phyloP scores from a whole-genome alignment of 1,140 invertebrate species.

The Heliothis virescens region DNA sequence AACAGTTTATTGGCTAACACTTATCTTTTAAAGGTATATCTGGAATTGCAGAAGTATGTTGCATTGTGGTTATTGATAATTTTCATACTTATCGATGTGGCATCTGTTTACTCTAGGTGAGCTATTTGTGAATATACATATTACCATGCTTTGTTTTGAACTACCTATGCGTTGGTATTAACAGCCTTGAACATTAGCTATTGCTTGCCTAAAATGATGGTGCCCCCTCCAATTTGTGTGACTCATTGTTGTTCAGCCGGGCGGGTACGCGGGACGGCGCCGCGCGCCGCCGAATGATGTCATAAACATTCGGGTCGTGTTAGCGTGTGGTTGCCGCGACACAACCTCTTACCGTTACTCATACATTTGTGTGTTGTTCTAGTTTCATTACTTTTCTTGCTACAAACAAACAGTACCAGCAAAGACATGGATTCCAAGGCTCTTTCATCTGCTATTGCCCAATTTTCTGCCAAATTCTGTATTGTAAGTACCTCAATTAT shows the following conservation, averaged over 20 bases:
- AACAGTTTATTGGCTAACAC: neutral
- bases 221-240: constrained; percentile 17
- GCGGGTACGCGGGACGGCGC: neutral
- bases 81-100: constrained; percentile 35
- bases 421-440: constrained; percentile 70
- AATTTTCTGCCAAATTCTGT: constrained; percentile 77
- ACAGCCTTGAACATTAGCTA: constrained; percentile 6
- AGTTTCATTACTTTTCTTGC: constrained; percentile 57
- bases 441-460: constrained; percentile 69
- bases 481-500: constrained; percentile 70
- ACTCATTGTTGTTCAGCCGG: constrained; percentile 6
- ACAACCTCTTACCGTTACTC: neutral
- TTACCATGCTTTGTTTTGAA: neutral
- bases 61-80: neutral
- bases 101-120: constrained; percentile 13
- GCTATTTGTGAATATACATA: constrained; percentile 3
- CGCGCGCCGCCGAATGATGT: constrained; percentile 35
- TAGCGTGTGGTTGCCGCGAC: neutral
- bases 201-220: neutral
- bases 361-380: constrained; percentile 53
- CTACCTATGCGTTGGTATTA: neutral
- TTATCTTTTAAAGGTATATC: constrained; percentile 10
- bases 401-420: constrained; percentile 53
- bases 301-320: constrained; percentile 29
- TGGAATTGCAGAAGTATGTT: constrained; percentile 14